Conservation (phyloP, 37 sponge, comb jelly and placozoan species). For the Diacarnus erythraeanus region DNA sequence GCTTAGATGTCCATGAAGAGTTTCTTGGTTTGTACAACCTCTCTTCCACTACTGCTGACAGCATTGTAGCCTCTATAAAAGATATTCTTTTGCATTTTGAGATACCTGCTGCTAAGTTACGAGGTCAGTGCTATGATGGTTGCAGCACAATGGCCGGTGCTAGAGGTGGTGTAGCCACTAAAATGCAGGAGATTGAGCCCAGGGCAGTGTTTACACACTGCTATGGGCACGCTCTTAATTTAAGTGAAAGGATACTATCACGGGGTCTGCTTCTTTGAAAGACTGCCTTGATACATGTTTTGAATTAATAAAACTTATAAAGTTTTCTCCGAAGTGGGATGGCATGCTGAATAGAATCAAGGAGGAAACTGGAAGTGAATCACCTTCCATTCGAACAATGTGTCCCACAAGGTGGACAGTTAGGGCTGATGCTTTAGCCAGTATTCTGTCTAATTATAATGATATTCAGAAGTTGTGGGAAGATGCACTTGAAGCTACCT, state of each 20-base stretch:
- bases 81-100: constrained; percentile 58
- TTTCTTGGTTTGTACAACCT: no score
- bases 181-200: constrained; percentile 56
- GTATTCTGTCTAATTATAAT: constrained; percentile 63
- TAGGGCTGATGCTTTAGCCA: constrained; percentile 52
- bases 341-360: constrained; percentile 50
- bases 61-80: constrained; percentile 51
- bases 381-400: constrained; percentile 50
- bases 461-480: constrained; percentile 61
- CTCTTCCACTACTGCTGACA: constrained; percentile 58
- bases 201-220: constrained; percentile 78
- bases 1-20: constrained; percentile 22
- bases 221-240: constrained; percentile 80
- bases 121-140: no score
- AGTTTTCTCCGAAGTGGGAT: no score
- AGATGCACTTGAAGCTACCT: constrained; percentile 27
- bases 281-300: constrained; percentile 66
- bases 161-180: constrained; percentile 63
- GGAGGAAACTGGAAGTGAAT: constrained; percentile 62
- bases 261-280: constrained; percentile 39
- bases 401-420: constrained; percentile 78
- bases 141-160: constrained; percentile 79
- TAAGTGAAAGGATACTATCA: constrained; percentile 70
- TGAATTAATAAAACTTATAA: constrained; percentile 63
- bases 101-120: constrained; percentile 45